phyloP scores from a whole-genome alignment of 92 coral and sea anemone genomes.

The Desmophyllum pertusum region DNA sequence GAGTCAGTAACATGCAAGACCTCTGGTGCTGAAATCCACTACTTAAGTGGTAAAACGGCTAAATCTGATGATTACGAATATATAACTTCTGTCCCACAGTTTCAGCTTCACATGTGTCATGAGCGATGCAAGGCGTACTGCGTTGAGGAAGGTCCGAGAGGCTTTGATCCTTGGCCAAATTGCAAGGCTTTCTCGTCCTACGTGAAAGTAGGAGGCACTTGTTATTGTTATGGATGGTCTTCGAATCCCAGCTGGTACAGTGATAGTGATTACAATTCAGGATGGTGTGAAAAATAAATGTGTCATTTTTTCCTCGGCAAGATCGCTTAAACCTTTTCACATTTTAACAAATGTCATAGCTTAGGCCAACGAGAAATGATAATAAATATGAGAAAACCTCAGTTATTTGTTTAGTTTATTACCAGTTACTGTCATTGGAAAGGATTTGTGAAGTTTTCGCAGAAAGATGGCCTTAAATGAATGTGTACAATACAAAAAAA shows the following conservation, averaged over 20 bases:
- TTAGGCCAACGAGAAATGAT: background rate
- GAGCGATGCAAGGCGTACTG: no score
- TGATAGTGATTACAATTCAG: slow-evolving; percentile 23
- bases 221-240: slow-evolving; percentile 36
- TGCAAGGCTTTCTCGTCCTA: slow-evolving; percentile 32
- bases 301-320: background rate
- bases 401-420: no score
- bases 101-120: no score
- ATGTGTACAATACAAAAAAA: no score
- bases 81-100: slow-evolving; percentile 14
- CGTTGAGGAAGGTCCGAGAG: slow-evolving; percentile 11
- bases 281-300: slow-evolving; percentile 28
- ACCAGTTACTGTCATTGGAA: no score
- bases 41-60: background rate
- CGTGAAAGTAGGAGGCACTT: slow-evolving; percentile 23
- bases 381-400: background rate
- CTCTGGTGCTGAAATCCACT: background rate
- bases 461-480: no score
- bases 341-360: background rate
- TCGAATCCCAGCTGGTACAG: slow-evolving; percentile 13
- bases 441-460: no score
- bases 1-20: slow-evolving; percentile 7
- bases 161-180: slow-evolving; percentile 8
- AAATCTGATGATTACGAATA: slow-evolving; percentile 10
- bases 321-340: no score